phyloP scores from a whole-genome alignment of 2,888 invertebrate genomes.

The Ochropleura plecta region DNA sequence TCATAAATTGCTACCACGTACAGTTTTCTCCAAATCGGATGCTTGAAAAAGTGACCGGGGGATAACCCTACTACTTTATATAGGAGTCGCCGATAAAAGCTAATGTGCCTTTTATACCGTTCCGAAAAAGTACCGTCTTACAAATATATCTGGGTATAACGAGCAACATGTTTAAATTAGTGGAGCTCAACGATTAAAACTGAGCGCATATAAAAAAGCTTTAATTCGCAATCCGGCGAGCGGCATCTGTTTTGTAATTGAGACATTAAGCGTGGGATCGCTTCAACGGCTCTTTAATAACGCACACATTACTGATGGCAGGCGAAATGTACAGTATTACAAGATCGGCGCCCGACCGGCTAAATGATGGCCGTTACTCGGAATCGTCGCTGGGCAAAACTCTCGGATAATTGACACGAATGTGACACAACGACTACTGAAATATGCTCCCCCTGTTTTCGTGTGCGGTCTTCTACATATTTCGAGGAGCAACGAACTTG shows the following conservation, averaged over 20 bases:
- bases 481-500: constrained; percentile 69
- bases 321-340: constrained; percentile 79
- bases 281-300: constrained; percentile 85
- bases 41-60: constrained; percentile 83
- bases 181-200: constrained; percentile 67
- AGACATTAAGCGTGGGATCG: constrained; percentile 86
- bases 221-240: constrained; percentile 78
- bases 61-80: constrained; percentile 75
- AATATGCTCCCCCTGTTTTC: constrained; percentile 73
- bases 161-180: constrained; percentile 71
- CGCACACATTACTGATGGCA: constrained; percentile 84
- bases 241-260: constrained; percentile 87
- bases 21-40: constrained; percentile 82
- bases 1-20: constrained; percentile 87
- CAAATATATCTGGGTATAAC: constrained; percentile 62
- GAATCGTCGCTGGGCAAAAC: constrained; percentile 85
- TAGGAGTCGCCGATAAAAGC: constrained; percentile 73
- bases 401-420: constrained; percentile 87
- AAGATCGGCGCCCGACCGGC: constrained; percentile 75
- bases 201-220: constrained; percentile 78
- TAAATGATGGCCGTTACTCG: constrained; percentile 85
- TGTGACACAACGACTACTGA: constrained; percentile 80
- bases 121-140: constrained; percentile 54
- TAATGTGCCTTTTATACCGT: constrained; percentile 69
- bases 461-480: constrained; percentile 68